Conservation (phyloP, 2,797 vertebrate genomes). For the Tokudaia muenninki region DNA sequence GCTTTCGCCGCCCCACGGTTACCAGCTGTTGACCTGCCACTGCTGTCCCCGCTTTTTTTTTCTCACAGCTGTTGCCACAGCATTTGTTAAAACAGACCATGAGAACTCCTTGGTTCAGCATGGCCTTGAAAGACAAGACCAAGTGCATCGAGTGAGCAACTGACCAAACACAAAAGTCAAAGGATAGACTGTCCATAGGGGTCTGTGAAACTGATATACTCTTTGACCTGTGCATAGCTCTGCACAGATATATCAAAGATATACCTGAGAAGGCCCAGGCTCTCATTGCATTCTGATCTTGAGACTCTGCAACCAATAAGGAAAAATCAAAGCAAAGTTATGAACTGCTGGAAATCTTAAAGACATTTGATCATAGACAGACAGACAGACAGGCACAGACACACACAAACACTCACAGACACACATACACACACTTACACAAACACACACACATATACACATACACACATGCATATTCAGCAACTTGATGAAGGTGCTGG, state of each 20-base stretch:
- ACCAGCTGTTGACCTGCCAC: no score
- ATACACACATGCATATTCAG: background rate
- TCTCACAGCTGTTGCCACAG: no score
- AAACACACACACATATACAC: background rate
- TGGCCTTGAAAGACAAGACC: background rate
- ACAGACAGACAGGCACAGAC: background rate
- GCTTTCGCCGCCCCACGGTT: no score
- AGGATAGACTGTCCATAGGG: background rate
- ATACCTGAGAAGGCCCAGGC: background rate
- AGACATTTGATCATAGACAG: background rate
- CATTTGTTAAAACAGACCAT: background rate
- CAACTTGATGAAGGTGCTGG: background rate
- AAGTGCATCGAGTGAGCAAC: background rate
- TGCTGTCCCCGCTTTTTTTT: no score
- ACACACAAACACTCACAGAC: background rate
- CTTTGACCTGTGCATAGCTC: background rate
- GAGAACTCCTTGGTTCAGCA: background rate
- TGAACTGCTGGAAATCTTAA: background rate
- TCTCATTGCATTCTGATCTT: background rate
- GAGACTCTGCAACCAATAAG: background rate
- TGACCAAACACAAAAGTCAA: background rate
- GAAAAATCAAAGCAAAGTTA: background rate
- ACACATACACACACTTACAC: background rate
- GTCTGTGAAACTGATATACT: background rate
- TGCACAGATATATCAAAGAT: background rate